Percentiles rank a stretch among this genome's conserved stretches.
These are phyloP conservation scores for Corella eumyota DNA, from an alignment of 23 tunicate species.

Conservation along the genomic window DNA sequence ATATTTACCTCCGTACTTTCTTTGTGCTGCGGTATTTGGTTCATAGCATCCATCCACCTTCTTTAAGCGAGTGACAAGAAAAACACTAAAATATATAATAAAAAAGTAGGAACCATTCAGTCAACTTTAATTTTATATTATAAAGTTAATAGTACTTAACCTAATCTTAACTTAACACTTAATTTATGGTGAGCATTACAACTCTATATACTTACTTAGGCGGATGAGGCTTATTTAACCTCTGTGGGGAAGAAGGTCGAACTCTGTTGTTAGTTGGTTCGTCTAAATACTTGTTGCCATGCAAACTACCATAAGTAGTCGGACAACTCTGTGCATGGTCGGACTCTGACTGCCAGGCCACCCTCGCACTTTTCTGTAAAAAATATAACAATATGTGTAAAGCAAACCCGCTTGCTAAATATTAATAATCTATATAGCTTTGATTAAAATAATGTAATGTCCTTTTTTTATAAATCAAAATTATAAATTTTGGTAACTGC, in stretches of 20 bases:
- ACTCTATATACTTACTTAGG: constrained; percentile 29
- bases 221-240: constrained; percentile 83
- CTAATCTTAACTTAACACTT: too few relatives aligned
- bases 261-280: constrained; percentile 56
- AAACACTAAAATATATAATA: constrained; percentile 45
- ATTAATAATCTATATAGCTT: too few relatives aligned
- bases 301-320: constrained; percentile 58
- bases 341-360: constrained; percentile 27
- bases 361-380: constrained; percentile 45
- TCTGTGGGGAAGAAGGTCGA: constrained; percentile 62
- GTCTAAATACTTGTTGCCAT: constrained; percentile 49
- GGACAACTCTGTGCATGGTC: constrained; percentile 14
- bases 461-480: too few relatives aligned
- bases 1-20: neutral
- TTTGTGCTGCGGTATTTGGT: constrained; percentile 9
- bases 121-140: too few relatives aligned
- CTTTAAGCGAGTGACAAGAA: constrained; percentile 64
- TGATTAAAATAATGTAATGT: too few relatives aligned
- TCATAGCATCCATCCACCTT: constrained; percentile 59
- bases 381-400: too few relatives aligned
- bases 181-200: too few relatives aligned
- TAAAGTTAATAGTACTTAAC: neutral
- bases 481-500: too few relatives aligned
- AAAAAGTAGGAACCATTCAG: too few relatives aligned
- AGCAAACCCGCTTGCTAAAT: too few relatives aligned